Conservation (phyloP, 2,888 invertebrate species). For the Horisme vitalbata region DNA sequence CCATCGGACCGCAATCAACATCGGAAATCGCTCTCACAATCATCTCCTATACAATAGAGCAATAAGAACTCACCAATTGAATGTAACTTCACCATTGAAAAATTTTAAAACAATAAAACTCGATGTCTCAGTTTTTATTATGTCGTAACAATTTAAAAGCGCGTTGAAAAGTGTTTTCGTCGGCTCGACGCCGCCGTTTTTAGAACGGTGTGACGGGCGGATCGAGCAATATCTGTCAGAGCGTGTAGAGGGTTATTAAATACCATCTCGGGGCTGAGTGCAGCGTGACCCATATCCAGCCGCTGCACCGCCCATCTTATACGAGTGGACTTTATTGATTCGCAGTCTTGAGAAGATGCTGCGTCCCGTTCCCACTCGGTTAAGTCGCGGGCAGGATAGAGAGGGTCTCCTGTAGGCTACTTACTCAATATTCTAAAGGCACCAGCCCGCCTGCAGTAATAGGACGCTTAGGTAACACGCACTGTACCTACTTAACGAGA, state of each 20-base stretch:
- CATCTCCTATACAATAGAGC: slow-evolving; percentile 45
- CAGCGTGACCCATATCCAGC: slow-evolving; percentile 78
- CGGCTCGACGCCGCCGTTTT: slow-evolving; percentile 45
- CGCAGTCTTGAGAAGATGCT: slow-evolving; percentile 80
- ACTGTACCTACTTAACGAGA: slow-evolving; percentile 49
- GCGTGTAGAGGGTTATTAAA: slow-evolving; percentile 69
- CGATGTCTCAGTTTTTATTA: slow-evolving; percentile 43
- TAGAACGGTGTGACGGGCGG: slow-evolving; percentile 42
- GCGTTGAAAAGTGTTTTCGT: slow-evolving; percentile 45
- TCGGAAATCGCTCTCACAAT: slow-evolving; percentile 59
- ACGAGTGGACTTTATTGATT: slow-evolving; percentile 83
- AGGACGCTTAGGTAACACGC: slow-evolving; percentile 62
- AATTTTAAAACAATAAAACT: slow-evolving; percentile 32
- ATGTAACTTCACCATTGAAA: slow-evolving; percentile 32
- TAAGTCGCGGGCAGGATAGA: slow-evolving; percentile 38
- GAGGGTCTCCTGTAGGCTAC: slow-evolving; percentile 60
- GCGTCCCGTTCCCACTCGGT: slow-evolving; percentile 55
- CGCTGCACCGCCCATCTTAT: slow-evolving; percentile 76
- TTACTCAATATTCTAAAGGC: slow-evolving; percentile 78
- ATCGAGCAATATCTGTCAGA: slow-evolving; percentile 70
- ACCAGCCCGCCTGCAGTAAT: slow-evolving; percentile 67
- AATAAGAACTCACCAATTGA: slow-evolving; percentile 17
- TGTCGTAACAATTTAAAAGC: slow-evolving; percentile 46
- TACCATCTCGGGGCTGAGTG: slow-evolving; percentile 69
- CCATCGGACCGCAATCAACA: slow-evolving; percentile 61